Percentiles rank a stretch among this genome's conserved stretches.
Conservation (phyloP, 2,888 invertebrate genomes). For the Callyntrura guangdongensis region DNA sequence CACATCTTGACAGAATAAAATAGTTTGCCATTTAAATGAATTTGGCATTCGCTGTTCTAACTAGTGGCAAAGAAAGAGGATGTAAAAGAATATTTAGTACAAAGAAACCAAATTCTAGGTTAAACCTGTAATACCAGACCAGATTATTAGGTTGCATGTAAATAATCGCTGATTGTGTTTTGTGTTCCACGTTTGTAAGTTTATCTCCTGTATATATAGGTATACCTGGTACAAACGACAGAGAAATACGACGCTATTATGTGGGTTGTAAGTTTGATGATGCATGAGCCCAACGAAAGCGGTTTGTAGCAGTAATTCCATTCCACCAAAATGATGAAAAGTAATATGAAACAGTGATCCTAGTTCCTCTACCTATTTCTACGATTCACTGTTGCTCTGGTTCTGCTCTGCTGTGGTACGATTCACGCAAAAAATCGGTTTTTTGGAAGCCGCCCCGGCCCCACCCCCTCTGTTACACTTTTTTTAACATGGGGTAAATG, state of each 20-base stretch:
- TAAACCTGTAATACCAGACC: conserved; percentile 73
- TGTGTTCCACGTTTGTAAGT: conserved; percentile 23
- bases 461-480: too few relatives aligned
- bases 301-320: conserved; percentile 19
- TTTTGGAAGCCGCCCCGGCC: too few relatives aligned
- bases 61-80: conserved; percentile 47
- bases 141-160: conserved; percentile 74
- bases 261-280: background rate
- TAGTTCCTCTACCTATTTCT: too few relatives aligned
- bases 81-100: conserved; percentile 9
- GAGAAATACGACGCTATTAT: background rate
- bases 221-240: background rate
- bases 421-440: too few relatives aligned
- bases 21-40: conserved; percentile 19
- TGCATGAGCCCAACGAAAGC: conserved; percentile 5
- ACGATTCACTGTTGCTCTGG: too few relatives aligned
- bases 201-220: background rate
- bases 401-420: too few relatives aligned
- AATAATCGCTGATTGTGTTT: conserved; percentile 57
- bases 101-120: conserved; percentile 65
- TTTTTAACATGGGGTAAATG: too few relatives aligned
- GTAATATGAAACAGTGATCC: conserved; percentile 28
- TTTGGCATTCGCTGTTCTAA: conserved; percentile 10
- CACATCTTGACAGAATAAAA: conserved; percentile 36
- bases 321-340: conserved; percentile 16